Base-by-base conservation (phyloP, 2,113 vertebrate species). In the Forbesichthys agassizii region DNA sequence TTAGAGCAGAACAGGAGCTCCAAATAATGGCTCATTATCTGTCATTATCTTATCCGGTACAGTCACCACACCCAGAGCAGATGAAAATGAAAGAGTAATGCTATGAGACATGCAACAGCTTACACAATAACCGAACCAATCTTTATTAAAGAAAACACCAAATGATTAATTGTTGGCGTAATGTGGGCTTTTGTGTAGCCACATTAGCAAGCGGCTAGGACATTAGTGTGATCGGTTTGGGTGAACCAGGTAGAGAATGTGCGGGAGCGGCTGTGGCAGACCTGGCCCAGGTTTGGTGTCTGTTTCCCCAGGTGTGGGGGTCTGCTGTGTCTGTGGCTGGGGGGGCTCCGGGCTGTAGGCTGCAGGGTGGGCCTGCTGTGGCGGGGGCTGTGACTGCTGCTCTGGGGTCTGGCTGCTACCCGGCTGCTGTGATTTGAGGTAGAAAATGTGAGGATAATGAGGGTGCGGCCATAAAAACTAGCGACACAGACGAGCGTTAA, bases 361-460 rank as follows among this genome's bases (percentile, higher is more conserved):
- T 92, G n/a, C 66, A 71, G 51, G 14, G 69, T 89, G 36, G 80
- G 75, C 1, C 51, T 52, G 93, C 88, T 82, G 6, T 90, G 58
- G 33, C 11, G 58, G 10, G 71, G 91, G 56, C 64, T 58, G 85
- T 56, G 27, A 67, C 65, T 61, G 93, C 86, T 92, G 95, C 89
- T 98, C 97, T 0, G 95, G 93, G 84, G 91, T 90, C 92, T 96
- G 97, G 94, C 95, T 95, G 93, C 94, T 82, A 84, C 87, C 89
- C 83, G 75, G 82, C 85, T 93, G 96, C 94, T 94, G 95, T 73
- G 90, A 89, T 93, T 88, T 86, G 90, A 95, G 94, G 94, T 89
- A 95, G 90, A 96, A 92, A 93, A 94, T 90, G 94, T 91, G 88
- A 92, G 90, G 91, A 94, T 89, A 91, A 89, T 88, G 82, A 88